Percentiles rank a stretch among this genome's conserved stretches.
Evolutionary conservation across 1,140 invertebrate genomes (phyloP).

Genomic region (Pomacea maculata): DNA sequence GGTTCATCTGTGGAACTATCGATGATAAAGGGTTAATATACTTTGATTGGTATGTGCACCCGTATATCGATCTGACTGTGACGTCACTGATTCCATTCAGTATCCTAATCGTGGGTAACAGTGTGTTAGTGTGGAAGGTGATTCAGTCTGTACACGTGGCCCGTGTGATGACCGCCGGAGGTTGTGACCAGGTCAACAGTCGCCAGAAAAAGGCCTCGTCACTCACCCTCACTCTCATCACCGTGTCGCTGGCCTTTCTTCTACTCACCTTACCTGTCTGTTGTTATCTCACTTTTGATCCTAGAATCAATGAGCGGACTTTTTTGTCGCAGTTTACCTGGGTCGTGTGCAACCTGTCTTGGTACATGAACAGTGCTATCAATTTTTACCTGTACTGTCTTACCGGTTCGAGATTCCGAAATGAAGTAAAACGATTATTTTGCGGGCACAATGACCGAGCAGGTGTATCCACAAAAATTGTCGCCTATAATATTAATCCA

Average conservation of each 20-base stretch:
- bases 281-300: too few relatives aligned
- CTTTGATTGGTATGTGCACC: too few relatives aligned
- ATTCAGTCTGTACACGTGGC: not conserved
- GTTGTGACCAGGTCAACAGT: too few relatives aligned
- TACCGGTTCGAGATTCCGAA: not conserved
- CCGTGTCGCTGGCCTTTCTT: not conserved
- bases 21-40: too few relatives aligned
- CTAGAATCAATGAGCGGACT: too few relatives aligned
- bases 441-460: not conserved
- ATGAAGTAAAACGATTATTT: not conserved
- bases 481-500: too few relatives aligned
- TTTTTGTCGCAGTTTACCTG: too few relatives aligned
- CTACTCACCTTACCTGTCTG: not conserved
- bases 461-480: too few relatives aligned
- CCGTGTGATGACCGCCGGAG: not conserved
- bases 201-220: conserved; percentile 3
- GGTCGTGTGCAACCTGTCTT: conserved; percentile 5
- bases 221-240: conserved; percentile 8
- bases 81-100: not conserved
- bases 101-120: not conserved
- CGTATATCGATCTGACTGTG: not conserved
- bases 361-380: conserved; percentile 4
- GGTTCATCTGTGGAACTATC: not conserved
- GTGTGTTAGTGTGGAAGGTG: not conserved
- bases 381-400: conserved; percentile 18